Evolutionary conservation across 2,113 vertebrate genomes (phyloP), one percentile per base, ranked within the genome.

Genomic region (Cheirogaleus medius): DNA sequence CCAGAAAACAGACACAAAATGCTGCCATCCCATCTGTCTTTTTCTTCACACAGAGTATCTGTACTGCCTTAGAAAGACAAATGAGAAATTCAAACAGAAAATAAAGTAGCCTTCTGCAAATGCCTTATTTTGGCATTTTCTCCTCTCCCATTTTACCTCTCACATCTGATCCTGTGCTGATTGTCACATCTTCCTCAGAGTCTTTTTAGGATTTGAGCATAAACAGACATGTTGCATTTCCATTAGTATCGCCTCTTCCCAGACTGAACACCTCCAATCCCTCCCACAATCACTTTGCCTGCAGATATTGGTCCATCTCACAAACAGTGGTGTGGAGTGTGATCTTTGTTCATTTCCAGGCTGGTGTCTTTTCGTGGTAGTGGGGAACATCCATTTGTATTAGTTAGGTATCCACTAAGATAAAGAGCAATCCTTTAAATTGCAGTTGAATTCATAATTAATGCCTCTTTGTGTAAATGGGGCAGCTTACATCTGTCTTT

Each of bases 11-110:
- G 77, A 15, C 64, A 4, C 64, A 47, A 21, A 95, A 74, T 49
- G 39, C 81, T 37, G 44, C 82, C 93, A 56, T 52, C 76, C 80
- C 52, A 49, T 92, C 88, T 97, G 92, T 95, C 83, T 74, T 87
- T 92, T 66, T 63, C 78, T 77, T 63, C 77, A 77, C 87, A 23
- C 5, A 15, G 39, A 90, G n/a, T 63, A 66, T 56, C 49, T 39
- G 47, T 27, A 14, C 54, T 68, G 60, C 91, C 58, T 78, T 44
- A 74, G 86, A 63, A 56, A 93, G 93, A 83, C 89, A 92, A 81
- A 92, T 87, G 73, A 44, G 92, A 71, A 64, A 80, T 21, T 14
- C 11, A 76, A 71, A 63, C 29, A 78, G 85, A 52, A 91, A 81
- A 66, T 44, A 44, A 83, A 52, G 60, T n/a, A 25, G 21, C 77